A percentile compares a stretch with the other conserved stretches of the same genome.
Conservation (phyloP, 2,888 invertebrate genomes). For the Sarcophaga subvicina region DNA sequence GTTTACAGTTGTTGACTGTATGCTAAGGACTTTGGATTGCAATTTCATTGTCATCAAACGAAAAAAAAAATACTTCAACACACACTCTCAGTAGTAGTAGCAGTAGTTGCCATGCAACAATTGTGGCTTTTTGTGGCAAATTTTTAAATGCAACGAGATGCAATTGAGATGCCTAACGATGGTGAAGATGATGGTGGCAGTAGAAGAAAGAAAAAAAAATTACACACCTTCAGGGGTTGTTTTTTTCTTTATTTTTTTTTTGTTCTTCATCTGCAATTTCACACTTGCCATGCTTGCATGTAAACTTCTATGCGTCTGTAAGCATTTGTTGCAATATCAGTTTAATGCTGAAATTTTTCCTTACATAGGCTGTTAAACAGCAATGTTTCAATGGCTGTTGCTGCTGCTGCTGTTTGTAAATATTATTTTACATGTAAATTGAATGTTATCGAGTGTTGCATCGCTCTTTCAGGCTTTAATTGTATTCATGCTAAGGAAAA, state of each 20-base stretch:
- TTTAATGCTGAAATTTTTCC: conserved; percentile 4
- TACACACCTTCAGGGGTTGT: conserved; percentile 56
- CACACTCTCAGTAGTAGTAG: conserved; percentile 12
- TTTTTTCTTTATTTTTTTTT: not conserved
- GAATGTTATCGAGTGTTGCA: conserved; percentile 59
- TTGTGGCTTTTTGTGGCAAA: conserved; percentile 16
- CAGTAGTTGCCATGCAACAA: conserved; percentile 59
- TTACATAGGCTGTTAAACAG: not conserved
- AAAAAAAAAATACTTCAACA: conserved; percentile 45
- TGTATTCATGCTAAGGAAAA: conserved; percentile 24
- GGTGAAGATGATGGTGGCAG: not conserved
- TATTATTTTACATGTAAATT: conserved; percentile 58
- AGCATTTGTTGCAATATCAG: not conserved
- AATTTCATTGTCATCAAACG: conserved; percentile 57
- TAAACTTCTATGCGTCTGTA: not conserved
- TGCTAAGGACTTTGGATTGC: conserved; percentile 57
- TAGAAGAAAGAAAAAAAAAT: not conserved
- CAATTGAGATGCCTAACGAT: conserved; percentile 4
- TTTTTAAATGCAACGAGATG: conserved; percentile 22
- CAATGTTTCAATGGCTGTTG: not conserved
- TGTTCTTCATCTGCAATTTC: conserved; percentile 25
- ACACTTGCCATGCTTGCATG: conserved; percentile 50
- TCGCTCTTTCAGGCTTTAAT: conserved; percentile 51
- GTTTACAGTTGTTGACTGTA: conserved; percentile 51
- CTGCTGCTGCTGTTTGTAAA: conserved; percentile 23